These are phyloP conservation scores for Alcis repandata DNA, from an alignment of 2,888 invertebrate genomes.

Conservation along the genomic window DNA sequence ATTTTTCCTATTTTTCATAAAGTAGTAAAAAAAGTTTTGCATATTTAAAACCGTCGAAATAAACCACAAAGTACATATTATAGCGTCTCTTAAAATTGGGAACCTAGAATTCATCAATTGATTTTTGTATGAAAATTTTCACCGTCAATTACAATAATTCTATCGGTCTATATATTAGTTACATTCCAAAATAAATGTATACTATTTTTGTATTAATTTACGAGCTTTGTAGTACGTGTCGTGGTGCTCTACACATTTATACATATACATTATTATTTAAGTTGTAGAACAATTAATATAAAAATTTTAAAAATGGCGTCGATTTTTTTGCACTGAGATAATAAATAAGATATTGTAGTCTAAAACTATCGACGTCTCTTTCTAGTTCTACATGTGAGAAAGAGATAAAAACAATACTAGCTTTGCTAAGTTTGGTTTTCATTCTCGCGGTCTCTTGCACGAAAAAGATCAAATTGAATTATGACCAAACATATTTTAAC, in stretches of 20 bases:
- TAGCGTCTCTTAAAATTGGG: too few relatives aligned
- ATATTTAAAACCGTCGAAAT: too few relatives aligned
- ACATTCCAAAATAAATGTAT: slow-evolving; percentile 62
- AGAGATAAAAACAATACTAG: too few relatives aligned
- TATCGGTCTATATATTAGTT: too few relatives aligned
- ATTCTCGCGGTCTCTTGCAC: not conserved
- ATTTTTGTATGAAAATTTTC: too few relatives aligned
- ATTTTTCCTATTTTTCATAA: too few relatives aligned
- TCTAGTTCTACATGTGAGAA: not conserved
- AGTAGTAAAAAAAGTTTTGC: too few relatives aligned
- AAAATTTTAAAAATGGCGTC: not conserved
- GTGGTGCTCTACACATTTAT: slow-evolving; percentile 50
- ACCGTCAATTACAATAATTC: too few relatives aligned
- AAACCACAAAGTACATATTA: too few relatives aligned
- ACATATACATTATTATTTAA: not conserved
- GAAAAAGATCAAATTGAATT: not conserved
- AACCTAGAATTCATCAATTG: too few relatives aligned
- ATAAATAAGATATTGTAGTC: not conserved
- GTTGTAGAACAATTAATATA: not conserved
- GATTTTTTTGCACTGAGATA: not conserved
- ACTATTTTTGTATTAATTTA: slow-evolving; percentile 59
- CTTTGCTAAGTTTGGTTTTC: not conserved
- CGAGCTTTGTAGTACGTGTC: slow-evolving; percentile 46
- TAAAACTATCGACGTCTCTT: not conserved
- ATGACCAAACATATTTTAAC: not conserved